Conservation (phyloP, 1,140 invertebrate genomes). For the Drosophila cardini region DNA sequence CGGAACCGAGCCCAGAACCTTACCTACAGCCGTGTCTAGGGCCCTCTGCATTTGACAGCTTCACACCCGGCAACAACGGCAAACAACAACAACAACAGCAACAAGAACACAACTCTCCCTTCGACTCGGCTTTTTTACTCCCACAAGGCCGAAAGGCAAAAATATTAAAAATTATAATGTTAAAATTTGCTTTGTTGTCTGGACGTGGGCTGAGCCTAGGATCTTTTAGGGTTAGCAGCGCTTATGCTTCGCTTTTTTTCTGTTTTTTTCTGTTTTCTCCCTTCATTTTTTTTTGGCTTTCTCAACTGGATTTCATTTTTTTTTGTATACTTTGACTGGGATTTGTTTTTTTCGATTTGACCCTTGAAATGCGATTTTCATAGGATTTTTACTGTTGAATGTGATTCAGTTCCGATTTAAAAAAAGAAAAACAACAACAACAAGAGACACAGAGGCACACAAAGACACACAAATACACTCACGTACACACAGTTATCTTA, state of each 20-base stretch:
- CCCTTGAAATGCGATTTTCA: conserved; percentile 79
- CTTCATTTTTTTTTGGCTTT: conserved; percentile 55
- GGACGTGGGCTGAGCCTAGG: conserved; percentile 47
- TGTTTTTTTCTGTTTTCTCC: conserved; percentile 17
- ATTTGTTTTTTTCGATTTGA: conserved; percentile 73
- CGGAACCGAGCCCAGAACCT: conserved; percentile 51
- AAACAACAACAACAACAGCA: conserved; percentile 45
- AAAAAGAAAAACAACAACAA: neutral
- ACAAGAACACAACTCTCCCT: conserved; percentile 12
- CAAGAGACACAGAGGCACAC: too few species aligned
- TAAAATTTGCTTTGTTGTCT: conserved; percentile 80
- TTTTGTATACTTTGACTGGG: conserved; percentile 55
- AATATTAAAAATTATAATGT: conserved; percentile 84
- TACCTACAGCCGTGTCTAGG: conserved; percentile 61
- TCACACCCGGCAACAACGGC: conserved; percentile 68
- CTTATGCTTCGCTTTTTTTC: conserved; percentile 30
- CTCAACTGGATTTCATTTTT: conserved; percentile 51
- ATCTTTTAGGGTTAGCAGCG: conserved; percentile 67
- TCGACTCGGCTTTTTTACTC: conserved; percentile 11
- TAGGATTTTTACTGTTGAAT: conserved; percentile 60
- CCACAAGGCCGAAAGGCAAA: conserved; percentile 69
- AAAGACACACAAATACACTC: too few species aligned
- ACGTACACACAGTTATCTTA: neutral
- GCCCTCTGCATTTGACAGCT: conserved; percentile 77
- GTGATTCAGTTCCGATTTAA: conserved; percentile 32